phyloP scores from a whole-genome alignment of 1,140 invertebrate species.

The Holotrichia oblita region DNA sequence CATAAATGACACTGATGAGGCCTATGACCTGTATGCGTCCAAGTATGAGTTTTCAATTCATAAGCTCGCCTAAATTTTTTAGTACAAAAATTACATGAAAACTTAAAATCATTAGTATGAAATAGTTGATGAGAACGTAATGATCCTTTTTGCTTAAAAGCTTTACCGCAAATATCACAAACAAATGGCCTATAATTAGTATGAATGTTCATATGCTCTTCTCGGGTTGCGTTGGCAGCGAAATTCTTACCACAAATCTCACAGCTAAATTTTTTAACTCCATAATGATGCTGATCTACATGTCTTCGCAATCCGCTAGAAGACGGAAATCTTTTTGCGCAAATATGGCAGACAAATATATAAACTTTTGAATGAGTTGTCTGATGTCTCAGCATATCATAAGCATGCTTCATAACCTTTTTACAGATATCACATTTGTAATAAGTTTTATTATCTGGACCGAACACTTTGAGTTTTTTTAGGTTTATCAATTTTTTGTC shows the following conservation, averaged over 20 bases:
- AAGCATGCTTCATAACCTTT: constrained; percentile 61
- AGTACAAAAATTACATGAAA: constrained; percentile 86
- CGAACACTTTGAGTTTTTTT: constrained; percentile 46
- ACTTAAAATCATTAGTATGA: constrained; percentile 82
- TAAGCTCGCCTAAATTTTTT: constrained; percentile 51
- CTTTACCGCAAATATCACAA: constrained; percentile 68
- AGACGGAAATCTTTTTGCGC: constrained; percentile 64
- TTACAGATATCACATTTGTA: constrained; percentile 63
- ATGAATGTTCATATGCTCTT: constrained; percentile 73
- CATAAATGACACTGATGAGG: constrained; percentile 53
- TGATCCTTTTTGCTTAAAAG: constrained; percentile 56
- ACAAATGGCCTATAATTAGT: constrained; percentile 71
- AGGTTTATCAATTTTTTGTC: constrained; percentile 40
- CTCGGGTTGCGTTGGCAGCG: constrained; percentile 65
- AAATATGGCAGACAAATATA: constrained; percentile 64
- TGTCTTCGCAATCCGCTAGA: constrained; percentile 51
- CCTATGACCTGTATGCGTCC: constrained; percentile 54
- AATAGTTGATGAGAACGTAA: constrained; percentile 96
- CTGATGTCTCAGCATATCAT: constrained; percentile 64
- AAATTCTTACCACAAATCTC: constrained; percentile 60
- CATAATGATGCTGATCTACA: constrained; percentile 54
- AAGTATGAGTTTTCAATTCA: constrained; percentile 53
- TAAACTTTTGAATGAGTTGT: constrained; percentile 64
- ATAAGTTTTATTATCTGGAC: constrained; percentile 54
- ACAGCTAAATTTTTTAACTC: constrained; percentile 61